Evolutionary conservation across 2,888 invertebrate genomes (phyloP), one percentile per base, ranked within the genome.

Genomic region (Cacoxenus indagator): DNA sequence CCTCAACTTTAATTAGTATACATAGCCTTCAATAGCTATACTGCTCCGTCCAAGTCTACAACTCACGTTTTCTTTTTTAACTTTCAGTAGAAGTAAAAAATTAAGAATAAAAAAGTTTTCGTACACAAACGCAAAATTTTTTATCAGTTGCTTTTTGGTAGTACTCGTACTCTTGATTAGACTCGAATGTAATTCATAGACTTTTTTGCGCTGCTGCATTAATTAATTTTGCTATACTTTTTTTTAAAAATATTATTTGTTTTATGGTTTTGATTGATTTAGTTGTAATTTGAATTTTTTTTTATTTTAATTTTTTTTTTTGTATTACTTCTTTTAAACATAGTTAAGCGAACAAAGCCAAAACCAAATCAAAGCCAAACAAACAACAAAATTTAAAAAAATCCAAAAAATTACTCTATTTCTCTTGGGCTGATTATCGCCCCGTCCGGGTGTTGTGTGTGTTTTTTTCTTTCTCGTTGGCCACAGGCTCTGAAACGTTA

Each of bases 401-500:
- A 68, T 59, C 73, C 72, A 72, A 76, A 55, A 9, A 61, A 64
- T 72, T 55, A 76, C 72, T 83, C 82, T 84, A 78, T 83, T 83
- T 82, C 81, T 78, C 85, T 79, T 87, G 88, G 88, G 88, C 88
- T 88, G 85, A 88, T 86, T 84, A 87, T 86, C 83, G 88, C 87
- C 88, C 87, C 85, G 82, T 86, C 81, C 61, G 61, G 61, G 61
- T 86, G 87, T 88, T 88, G 87, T 87, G 86, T 86, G 83, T 85
- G 82, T 85, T 85, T 82, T 84, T 85, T 81, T 85, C 84, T 86
- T 87, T 86, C 86, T 88, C 86, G 84, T 87, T 87, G 87, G 86
- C 87, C 85, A 84, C 87, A 88, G 88, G 86, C 82, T 76, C 81
- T 78, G 83, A 82, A 3, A 8, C 51, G 51, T 19, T 51, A 22